Conservation (phyloP, 1,140 invertebrate species). For the Ips nitidus region DNA sequence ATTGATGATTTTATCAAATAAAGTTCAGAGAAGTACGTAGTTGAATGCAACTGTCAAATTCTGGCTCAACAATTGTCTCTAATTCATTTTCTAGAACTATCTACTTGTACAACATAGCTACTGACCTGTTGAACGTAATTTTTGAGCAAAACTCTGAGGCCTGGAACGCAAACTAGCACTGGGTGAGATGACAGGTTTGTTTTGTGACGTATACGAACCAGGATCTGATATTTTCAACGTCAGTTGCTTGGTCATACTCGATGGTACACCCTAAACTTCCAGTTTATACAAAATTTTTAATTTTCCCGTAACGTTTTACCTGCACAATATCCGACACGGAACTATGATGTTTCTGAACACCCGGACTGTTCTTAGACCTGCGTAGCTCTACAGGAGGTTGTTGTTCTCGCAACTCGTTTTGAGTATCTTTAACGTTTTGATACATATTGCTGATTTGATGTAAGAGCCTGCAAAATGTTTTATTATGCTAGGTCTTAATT, state of each 20-base stretch:
- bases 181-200: constrained; percentile 57
- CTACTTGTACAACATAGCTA: background rate
- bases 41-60: background rate
- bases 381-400: constrained; percentile 49
- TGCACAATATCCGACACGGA: constrained; percentile 38
- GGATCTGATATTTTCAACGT: constrained; percentile 49
- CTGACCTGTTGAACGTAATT: constrained; percentile 75
- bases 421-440: constrained; percentile 94
- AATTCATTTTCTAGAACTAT: too few relatives aligned
- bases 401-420: constrained; percentile 81
- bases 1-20: background rate
- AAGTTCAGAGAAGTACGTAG: background rate
- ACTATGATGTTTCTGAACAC: constrained; percentile 47
- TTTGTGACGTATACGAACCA: constrained; percentile 44
- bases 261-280: constrained; percentile 16
- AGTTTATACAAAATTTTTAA: too few relatives aligned
- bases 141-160: constrained; percentile 85
- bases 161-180: constrained; percentile 68
- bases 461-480: constrained; percentile 58
- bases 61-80: too few relatives aligned
- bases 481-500: background rate
- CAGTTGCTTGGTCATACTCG: constrained; percentile 48
- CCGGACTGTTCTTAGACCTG: constrained; percentile 48
- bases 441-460: constrained; percentile 98
- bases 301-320: constrained; percentile 6